These are phyloP conservation scores for Erythrolamprus reginae DNA, from an alignment of 2,113 vertebrate genomes.

Conservation along the genomic window DNA sequence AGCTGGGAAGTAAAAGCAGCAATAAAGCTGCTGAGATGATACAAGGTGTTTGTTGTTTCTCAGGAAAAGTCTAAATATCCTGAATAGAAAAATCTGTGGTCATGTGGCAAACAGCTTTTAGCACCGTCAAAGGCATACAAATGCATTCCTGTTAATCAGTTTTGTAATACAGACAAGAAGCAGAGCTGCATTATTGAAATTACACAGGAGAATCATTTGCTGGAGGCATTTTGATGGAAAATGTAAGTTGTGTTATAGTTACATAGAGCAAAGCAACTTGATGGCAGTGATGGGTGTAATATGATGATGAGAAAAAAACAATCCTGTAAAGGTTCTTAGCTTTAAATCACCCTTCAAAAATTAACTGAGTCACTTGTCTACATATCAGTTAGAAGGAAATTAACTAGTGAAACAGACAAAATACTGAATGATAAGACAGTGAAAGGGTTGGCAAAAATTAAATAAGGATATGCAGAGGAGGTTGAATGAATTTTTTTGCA, in stretches of 20 bases:
- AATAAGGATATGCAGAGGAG: background rate
- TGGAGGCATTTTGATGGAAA: slow-evolving; percentile 43
- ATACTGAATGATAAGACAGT: background rate
- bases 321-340: background rate
- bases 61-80: slow-evolving; percentile 19
- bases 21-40: background rate
- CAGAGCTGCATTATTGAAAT: slow-evolving; percentile 31
- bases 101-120: slow-evolving; percentile 12
- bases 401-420: background rate
- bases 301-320: no score
- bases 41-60: background rate
- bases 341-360: background rate
- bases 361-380: background rate
- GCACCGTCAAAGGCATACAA: slow-evolving; percentile 27
- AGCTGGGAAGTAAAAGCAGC: background rate
- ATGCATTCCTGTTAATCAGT: slow-evolving; percentile 42
- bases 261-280: slow-evolving; percentile 34
- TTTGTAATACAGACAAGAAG: slow-evolving; percentile 6
- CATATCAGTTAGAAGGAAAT: background rate
- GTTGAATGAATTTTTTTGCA: background rate
- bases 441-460: background rate
- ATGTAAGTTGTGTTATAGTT: slow-evolving; percentile 47
- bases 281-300: background rate
- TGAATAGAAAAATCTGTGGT: slow-evolving; percentile 26
- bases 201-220: slow-evolving; percentile 48